Evolutionary conservation across 2,113 vertebrate species (phyloP), one percentile per base, ranked within the genome.

Genomic region (Oceanodroma tethys): DNA sequence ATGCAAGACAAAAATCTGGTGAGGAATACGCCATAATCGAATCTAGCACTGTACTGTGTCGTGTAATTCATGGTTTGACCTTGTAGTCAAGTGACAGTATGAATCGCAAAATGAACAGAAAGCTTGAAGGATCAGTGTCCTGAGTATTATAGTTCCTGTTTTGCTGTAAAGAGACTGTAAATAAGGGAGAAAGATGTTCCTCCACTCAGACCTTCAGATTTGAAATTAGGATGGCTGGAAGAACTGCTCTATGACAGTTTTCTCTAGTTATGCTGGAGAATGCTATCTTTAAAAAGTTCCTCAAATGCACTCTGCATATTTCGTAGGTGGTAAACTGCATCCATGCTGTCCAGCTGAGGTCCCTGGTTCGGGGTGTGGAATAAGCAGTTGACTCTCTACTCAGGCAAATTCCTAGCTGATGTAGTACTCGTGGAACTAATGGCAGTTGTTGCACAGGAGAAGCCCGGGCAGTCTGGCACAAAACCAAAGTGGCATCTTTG

Each of bases 221-320:
- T 45, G 55, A 5, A 16, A 16, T 14, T 3, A 20, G 18, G 14
- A 2, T 10, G 36, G 11, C 36, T 48, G 52, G 3, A 40, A 18
- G 17, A n/a, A 38, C 29, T 27, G 36, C 23, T 52, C 23, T 34
- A 4, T 5, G 43, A 0, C 7, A 26, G 3, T 42, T 62, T n/a
- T 40, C 25, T 50, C 25, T 15, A 29, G 26, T 36, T 45, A 32
- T 13, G 32, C 58, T 47, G 52, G n/a, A 30, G 32, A 27, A 45
- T 0, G 0, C 19, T 1, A 0, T 6, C 32, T 11, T 13, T 6
- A 2, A 10, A 6, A 59, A 4, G 45, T 29, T 65, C 52, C 13
- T 65, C 7, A 52, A 9, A 23, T 62, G 34, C 7, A 4, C 9
- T 50, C 16, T 47, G 38, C 2, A 0, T 38, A 3, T 38, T 60